Conservation (phyloP, 2,113 vertebrate genomes). For the Cyprinus carpio region DNA sequence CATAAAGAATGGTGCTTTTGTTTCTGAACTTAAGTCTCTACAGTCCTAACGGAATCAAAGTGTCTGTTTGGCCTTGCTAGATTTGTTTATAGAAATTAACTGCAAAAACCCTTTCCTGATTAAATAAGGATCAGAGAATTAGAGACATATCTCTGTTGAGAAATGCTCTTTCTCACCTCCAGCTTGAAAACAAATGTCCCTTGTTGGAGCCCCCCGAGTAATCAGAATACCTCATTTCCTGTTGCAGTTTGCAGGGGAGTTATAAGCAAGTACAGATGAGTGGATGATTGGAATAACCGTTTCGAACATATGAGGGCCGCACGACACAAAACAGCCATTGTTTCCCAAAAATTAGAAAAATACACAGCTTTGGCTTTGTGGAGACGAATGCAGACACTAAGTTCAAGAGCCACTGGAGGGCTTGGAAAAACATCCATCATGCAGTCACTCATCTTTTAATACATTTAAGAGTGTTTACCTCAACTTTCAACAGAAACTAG, state of each 20-base stretch:
- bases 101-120: conserved; percentile 40
- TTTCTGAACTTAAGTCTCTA: conserved; percentile 29
- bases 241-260: conserved; percentile 62
- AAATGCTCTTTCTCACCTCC: conserved; percentile 69
- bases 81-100: conserved; percentile 40
- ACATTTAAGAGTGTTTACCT: neutral
- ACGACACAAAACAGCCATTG: conserved; percentile 72
- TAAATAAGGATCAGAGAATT: conserved; percentile 8
- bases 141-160: conserved; percentile 32
- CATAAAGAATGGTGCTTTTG: conserved; percentile 37
- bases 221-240: conserved; percentile 81
- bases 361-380: conserved; percentile 54
- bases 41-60: conserved; percentile 21
- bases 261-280: conserved; percentile 73
- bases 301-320: conserved; percentile 62
- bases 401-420: conserved; percentile 14
- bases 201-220: conserved; percentile 69
- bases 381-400: conserved; percentile 49
- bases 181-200: conserved; percentile 73
- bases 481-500: neutral
- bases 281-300: conserved; percentile 75
- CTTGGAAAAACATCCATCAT: conserved; percentile 10
- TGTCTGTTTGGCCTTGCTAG: conserved; percentile 46
- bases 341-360: conserved; percentile 62
- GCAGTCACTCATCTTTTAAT: neutral